Percentiles rank a stretch among this genome's conserved stretches.
Evolutionary conservation across 2,113 vertebrate species (phyloP).

Genomic region (Nannospalax galili): DNA sequence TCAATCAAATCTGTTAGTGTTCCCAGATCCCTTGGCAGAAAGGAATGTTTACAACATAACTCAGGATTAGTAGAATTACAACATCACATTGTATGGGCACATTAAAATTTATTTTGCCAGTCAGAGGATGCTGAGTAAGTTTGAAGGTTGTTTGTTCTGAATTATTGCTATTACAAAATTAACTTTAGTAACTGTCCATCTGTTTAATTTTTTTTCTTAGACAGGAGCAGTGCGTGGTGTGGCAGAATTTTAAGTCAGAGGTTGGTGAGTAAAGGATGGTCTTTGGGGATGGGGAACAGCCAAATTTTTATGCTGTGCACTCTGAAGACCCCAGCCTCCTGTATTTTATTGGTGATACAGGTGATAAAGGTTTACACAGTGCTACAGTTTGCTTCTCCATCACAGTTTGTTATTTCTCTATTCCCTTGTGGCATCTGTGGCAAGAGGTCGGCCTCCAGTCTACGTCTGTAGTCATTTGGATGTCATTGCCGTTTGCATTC

Average conservation of each 20-base stretch:
- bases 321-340: background rate
- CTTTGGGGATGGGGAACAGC: background rate
- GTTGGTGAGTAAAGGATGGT: background rate
- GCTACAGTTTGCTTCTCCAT: no score
- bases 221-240: background rate
- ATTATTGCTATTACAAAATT: slow-evolving; percentile 2
- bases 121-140: background rate
- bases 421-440: background rate
- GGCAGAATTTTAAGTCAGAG: background rate
- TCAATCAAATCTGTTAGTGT: background rate
- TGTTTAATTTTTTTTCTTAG: slow-evolving; percentile 35
- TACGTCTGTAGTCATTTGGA: background rate
- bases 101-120: background rate
- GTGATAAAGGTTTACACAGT: background rate
- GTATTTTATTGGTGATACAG: background rate
- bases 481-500: background rate
- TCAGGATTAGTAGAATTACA: background rate
- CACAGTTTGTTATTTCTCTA: background rate
- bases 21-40: background rate
- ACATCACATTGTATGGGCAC: background rate
- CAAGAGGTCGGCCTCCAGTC: slow-evolving; percentile 3
- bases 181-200: background rate
- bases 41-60: background rate
- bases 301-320: background rate
- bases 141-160: slow-evolving; percentile 36